Percentiles rank a stretch among this genome's conserved stretches.
Conservation (phyloP, 1,140 invertebrate genomes). For the Macrotrachela quadricornifera region DNA sequence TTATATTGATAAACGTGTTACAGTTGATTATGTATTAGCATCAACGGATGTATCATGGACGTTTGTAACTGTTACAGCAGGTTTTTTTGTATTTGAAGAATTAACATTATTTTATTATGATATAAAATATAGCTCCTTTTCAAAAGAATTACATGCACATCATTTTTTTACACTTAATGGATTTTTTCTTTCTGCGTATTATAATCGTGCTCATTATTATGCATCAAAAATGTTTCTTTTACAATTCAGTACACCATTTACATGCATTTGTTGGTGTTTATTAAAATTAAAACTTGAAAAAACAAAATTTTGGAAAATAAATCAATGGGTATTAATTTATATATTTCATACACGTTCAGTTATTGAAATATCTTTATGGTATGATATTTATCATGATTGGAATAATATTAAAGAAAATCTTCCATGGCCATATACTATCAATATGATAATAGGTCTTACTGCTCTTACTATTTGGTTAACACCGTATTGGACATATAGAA, state of each 20-base stretch:
- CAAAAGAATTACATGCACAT: constrained; percentile 17
- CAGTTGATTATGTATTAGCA: constrained; percentile 15
- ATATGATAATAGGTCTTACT: constrained; percentile 15
- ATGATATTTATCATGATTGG: constrained; percentile 18
- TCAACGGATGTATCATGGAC: constrained; percentile 14
- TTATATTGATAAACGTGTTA: constrained; percentile 14
- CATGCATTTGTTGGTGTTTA: constrained; percentile 19
- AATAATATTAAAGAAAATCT: constrained; percentile 14
- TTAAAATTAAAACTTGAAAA: constrained; percentile 18
- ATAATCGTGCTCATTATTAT: constrained; percentile 15
- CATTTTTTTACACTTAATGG: constrained; percentile 19
- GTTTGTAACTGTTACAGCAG: constrained; percentile 15
- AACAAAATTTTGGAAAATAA: constrained; percentile 18
- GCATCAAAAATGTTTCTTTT: constrained; percentile 17
- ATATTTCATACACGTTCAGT: constrained; percentile 21
- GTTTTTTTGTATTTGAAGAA: constrained; percentile 21
- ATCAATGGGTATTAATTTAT: constrained; percentile 21
- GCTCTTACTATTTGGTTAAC: constrained; percentile 20
- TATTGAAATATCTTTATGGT: constrained; percentile 19
- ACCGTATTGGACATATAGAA: constrained; percentile 26
- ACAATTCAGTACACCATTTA: constrained; percentile 23
- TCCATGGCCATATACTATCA: constrained; percentile 14
- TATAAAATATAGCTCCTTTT: constrained; percentile 14
- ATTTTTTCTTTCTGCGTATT: constrained; percentile 12
- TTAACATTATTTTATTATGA: constrained; percentile 16